Evolutionary conservation across 1,140 invertebrate genomes (phyloP), one percentile per base, ranked within the genome.

Genomic region (Lepidurus apus): DNA sequence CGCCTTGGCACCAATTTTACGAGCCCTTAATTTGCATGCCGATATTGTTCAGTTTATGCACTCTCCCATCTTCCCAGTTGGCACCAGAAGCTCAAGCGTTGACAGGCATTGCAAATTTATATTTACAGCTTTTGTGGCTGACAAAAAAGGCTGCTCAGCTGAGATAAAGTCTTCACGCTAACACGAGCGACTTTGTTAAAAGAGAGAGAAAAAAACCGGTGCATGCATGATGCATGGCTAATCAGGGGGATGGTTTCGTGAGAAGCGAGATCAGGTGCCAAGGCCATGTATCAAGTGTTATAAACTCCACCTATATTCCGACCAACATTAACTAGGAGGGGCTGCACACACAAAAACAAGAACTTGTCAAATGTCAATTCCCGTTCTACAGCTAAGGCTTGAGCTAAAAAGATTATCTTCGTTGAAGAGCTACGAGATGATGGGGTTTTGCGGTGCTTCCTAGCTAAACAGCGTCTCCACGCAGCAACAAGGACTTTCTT

Each of bases 91-190:
- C 53, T 65, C 53, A 13, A n/a, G 53, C 21, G 53, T 21, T 65
- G 53, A 65, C 53, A 65, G 53, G 53, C 53, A 21, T 65, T 65
- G 8, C 53, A 65, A 21, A 65, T 65, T 65, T 65, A 65, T 65
- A 21, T 65, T 9, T 65, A 65, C 53, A 65, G 53, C 53, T 65
- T 65, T 65, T n/a, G 21, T 21, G 53, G 53, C 53, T 65, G 53
- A 65, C 53, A 65, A 65, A 65, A 65, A 65, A 65, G 53, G 5
- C 17, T 65, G 53, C 21, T 21, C n/a, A 13, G 53, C 53, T 17
- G n/a, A 65, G 53, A 65, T 65, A 65, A 21, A 65, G 53, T 65
- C 53, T 65, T 65, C 53, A 65, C 53, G 53, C 53, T 65, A 65
- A 65, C 21, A 21, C 13, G 53, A 65, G 21, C 53, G 17, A 65